Evolutionary conservation across 2,113 vertebrate species (phyloP), one percentile per base, ranked within the genome.

Genomic region (Gnathonemus longibarbis): DNA sequence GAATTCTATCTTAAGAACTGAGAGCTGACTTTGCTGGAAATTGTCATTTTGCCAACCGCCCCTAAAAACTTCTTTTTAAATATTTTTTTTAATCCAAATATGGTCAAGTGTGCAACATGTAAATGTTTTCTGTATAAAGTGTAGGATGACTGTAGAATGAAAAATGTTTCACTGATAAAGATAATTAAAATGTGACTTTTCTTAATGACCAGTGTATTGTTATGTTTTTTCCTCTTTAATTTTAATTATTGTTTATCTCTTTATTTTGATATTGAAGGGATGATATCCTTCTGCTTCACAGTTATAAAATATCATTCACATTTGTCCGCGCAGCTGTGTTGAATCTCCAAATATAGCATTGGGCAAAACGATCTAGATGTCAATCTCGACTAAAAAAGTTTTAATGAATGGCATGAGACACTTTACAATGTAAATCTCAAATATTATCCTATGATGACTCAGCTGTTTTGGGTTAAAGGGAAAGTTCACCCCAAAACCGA

Each of bases 171-270:
- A 87, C 13, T 42, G 48, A 39, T 87, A 87, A 87, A 52, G 50
- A 87, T 53, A 50, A 53, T 84, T 48, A 87, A 35, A 87, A 87
- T 87, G n/a, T 35, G 48, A 53, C 49, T 56, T 87, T 87, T 87
- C 31, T 87, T 87, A 87, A 87, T 56, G 27, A 11, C 7, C 13
- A 6, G 49, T 31, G 50, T 53, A 48, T 31, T 53, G 48, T 15
- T 13, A 8, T 52, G 9, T 53, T 24, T 84, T 45, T 45, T 42
- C 39, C 17, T n/a, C 39, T 24, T n/a, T 19, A 5, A 39, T 80
- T 80, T 31, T 17, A 46, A 45, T 48, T 21, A 49, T 31, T 11
- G n/a, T 35, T 35, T 87, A 17, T 52, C 31, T 87, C 11, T 19
- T 31, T 27, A 13, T 87, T 53, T 87, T 87, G 49, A 24, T 27